Evolutionary conservation across 2,888 invertebrate genomes (phyloP).

Genomic region (Altica lythri): DNA sequence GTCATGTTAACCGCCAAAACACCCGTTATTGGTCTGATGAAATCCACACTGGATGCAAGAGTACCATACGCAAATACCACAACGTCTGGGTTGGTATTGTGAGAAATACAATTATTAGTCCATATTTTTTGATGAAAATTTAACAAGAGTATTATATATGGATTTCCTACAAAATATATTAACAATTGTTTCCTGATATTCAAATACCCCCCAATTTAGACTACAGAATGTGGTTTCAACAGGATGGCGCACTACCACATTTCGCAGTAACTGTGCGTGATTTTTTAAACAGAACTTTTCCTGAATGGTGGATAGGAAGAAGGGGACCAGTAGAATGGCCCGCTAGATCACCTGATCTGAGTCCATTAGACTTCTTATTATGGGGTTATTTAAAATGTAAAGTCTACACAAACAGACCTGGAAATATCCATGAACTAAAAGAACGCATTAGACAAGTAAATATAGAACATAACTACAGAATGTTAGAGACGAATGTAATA

Average conservation of each 20-base stretch:
- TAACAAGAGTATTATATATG: not conserved
- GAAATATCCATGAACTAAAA: not conserved
- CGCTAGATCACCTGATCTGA: not conserved
- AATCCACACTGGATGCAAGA: not conserved
- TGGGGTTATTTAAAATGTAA: conserved; percentile 1
- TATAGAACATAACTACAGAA: not conserved
- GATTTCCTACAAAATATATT: not conserved
- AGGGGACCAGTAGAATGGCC: not conserved
- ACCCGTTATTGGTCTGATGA: not conserved
- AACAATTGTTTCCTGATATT: not conserved
- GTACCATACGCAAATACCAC: not conserved
- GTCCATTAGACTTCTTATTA: not conserved
- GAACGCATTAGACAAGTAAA: not conserved
- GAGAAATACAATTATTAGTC: not conserved
- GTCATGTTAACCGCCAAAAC: not conserved
- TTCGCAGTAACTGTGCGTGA: not conserved
- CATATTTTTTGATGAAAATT: not conserved
- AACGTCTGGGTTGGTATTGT: not conserved
- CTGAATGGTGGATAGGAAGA: not conserved
- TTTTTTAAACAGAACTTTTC: not conserved
- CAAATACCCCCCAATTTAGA: not conserved
- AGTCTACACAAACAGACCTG: conserved; percentile 1
- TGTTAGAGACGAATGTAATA: too few relatives aligned
- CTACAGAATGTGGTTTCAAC: not conserved
- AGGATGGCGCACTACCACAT: too few relatives aligned